phyloP scores from a whole-genome alignment of 2,888 invertebrate genomes.

The Drosophila maculinotata region DNA sequence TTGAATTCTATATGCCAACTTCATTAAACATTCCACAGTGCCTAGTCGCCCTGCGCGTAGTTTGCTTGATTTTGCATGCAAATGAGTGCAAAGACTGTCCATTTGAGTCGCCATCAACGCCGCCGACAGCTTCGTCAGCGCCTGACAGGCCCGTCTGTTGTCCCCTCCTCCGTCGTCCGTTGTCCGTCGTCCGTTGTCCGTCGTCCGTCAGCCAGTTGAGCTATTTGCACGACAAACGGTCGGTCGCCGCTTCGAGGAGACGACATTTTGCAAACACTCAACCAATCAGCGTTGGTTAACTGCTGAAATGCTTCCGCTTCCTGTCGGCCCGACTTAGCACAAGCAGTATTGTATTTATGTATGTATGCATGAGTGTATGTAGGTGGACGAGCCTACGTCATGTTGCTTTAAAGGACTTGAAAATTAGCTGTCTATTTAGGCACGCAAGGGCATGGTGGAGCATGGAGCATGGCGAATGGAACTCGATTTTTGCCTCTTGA shows the following conservation, averaged over 20 bases:
- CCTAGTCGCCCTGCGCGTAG: slow-evolving; percentile 28
- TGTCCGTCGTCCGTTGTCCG: neutral
- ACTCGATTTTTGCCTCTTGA: slow-evolving; percentile 36
- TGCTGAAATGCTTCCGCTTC: slow-evolving; percentile 78
- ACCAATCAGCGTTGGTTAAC: slow-evolving; percentile 80
- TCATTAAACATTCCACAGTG: slow-evolving; percentile 44
- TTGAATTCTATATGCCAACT: slow-evolving; percentile 8
- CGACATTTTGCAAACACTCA: slow-evolving; percentile 70
- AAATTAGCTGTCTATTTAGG: slow-evolving; percentile 80
- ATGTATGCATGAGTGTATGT: slow-evolving; percentile 1
- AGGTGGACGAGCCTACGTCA: slow-evolving; percentile 66
- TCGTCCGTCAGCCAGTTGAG: slow-evolving; percentile 51
- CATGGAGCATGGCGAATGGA: neutral
- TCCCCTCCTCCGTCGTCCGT: neutral
- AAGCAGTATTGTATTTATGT: slow-evolving; percentile 1
- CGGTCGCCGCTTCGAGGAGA: slow-evolving; percentile 34
- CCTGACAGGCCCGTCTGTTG: slow-evolving; percentile 26
- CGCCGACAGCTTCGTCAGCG: slow-evolving; percentile 57
- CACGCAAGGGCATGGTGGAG: slow-evolving; percentile 54
- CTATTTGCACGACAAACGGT: slow-evolving; percentile 33
- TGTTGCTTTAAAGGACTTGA: slow-evolving; percentile 69
- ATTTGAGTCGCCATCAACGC: slow-evolving; percentile 70
- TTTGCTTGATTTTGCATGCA: slow-evolving; percentile 71
- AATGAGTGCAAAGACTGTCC: slow-evolving; percentile 77
- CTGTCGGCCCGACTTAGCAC: slow-evolving; percentile 60